Percentiles rank a stretch among this genome's conserved stretches.
Conservation (phyloP, 2,888 invertebrate genomes). For the Calephelis perditalis region DNA sequence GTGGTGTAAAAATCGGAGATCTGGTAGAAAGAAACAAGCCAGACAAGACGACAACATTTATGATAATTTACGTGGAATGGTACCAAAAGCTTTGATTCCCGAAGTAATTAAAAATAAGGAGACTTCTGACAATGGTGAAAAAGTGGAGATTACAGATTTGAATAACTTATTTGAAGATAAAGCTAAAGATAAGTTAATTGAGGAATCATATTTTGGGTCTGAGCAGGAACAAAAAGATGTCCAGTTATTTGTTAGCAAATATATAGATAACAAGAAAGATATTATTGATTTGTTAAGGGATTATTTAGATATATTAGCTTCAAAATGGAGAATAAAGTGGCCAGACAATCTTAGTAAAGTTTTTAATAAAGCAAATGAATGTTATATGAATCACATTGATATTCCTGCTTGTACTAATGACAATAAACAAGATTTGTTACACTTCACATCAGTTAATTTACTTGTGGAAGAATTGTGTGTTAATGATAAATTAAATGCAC, state of each 20-base stretch:
- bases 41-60: constrained; percentile 81
- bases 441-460: constrained; percentile 56
- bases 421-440: constrained; percentile 50
- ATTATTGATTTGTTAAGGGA: constrained; percentile 80
- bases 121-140: constrained; percentile 70
- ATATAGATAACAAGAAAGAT: constrained; percentile 75
- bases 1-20: constrained; percentile 81
- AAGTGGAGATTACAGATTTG: constrained; percentile 80
- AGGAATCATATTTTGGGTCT: constrained; percentile 80
- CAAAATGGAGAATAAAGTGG: constrained; percentile 82
- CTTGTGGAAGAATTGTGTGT: constrained; percentile 61
- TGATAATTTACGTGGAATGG: constrained; percentile 82
- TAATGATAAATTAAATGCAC: constrained; percentile 50
- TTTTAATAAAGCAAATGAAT: constrained; percentile 80
- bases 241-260: constrained; percentile 78
- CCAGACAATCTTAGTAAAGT: constrained; percentile 76
- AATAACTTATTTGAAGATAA: constrained; percentile 79
- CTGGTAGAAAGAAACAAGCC: constrained; percentile 67
- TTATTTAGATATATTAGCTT: constrained; percentile 75
- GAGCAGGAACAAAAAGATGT: constrained; percentile 82
- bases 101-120: constrained; percentile 56
- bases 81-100: constrained; percentile 79
- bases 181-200: constrained; percentile 38
- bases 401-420: constrained; percentile 56
- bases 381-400: constrained; percentile 67